Conservation (phyloP, 2,888 invertebrate genomes). For the Altica lythri region DNA sequence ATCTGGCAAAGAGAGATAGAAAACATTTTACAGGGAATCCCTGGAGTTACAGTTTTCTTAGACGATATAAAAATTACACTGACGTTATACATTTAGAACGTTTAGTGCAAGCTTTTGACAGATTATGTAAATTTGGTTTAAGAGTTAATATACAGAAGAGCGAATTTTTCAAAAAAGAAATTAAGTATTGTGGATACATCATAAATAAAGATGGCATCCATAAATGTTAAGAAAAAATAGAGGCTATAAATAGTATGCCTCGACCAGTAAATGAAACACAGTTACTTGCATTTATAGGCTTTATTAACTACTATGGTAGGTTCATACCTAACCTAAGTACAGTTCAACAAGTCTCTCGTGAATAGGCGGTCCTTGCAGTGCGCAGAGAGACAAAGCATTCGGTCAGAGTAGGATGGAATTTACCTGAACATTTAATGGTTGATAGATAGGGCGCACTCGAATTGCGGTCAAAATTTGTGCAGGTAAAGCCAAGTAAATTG, state of each 20-base stretch:
- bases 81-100: not conserved
- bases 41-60: not conserved
- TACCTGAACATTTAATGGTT: too few relatives aligned
- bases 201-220: not conserved
- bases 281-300: not conserved
- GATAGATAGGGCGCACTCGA: too few relatives aligned
- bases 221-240: not conserved
- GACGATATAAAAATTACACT: not conserved
- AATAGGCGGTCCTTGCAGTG: too few relatives aligned
- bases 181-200: not conserved
- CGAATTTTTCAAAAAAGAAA: not conserved
- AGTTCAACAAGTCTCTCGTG: too few relatives aligned
- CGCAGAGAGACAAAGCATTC: too few relatives aligned
- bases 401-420: too few relatives aligned
- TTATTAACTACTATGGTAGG: not conserved
- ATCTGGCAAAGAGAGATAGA: constrained; percentile 41
- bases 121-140: not conserved
- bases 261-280: not conserved
- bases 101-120: not conserved
- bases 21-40: constrained; percentile 40
- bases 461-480: too few relatives aligned
- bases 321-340: not conserved
- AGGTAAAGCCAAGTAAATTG: too few relatives aligned
- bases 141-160: not conserved
- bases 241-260: not conserved